These are phyloP conservation scores for Plectus sambesii DNA, from an alignment of 1,140 invertebrate genomes.

Conservation along the genomic window DNA sequence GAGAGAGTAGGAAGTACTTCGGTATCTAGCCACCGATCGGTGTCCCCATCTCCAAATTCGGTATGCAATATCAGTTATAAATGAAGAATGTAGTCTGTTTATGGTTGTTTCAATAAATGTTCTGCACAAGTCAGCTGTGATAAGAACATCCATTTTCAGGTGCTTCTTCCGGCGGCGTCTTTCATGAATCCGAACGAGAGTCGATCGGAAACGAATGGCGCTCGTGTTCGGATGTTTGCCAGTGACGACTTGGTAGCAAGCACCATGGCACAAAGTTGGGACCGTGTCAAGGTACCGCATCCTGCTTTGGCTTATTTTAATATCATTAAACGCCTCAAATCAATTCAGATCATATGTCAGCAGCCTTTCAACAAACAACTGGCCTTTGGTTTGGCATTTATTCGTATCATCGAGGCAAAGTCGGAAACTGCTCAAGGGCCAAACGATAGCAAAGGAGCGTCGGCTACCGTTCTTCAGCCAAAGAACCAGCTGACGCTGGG, in stretches of 20 bases:
- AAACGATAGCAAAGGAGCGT: no score
- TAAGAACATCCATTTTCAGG: constrained; percentile 46
- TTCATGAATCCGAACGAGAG: constrained; percentile 68
- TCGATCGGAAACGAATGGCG: constrained; percentile 56
- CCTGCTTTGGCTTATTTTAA: background rate
- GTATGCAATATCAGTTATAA: no score
- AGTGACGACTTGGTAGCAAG: constrained; percentile 54
- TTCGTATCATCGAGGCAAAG: constrained; percentile 3
- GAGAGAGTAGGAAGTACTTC: no score
- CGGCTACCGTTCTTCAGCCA: constrained; percentile 4
- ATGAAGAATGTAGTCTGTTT: no score
- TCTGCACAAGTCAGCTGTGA: no score
- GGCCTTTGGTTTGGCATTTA: constrained; percentile 10
- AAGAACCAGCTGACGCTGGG: constrained; percentile 1
- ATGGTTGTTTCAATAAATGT: no score
- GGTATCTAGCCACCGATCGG: no score
- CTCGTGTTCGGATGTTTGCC: constrained; percentile 64
- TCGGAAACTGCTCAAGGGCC: constrained; percentile 1
- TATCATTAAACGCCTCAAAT: background rate
- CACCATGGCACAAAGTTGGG: constrained; percentile 61
- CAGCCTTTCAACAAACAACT: constrained; percentile 68
- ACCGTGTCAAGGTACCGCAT: constrained; percentile 56
- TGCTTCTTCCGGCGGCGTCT: constrained; percentile 64
- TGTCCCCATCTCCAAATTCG: no score
- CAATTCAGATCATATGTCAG: constrained; percentile 57